These are phyloP conservation scores for Syngnathus typhle DNA, from an alignment of 2,113 vertebrate species.

Conservation along the genomic window DNA sequence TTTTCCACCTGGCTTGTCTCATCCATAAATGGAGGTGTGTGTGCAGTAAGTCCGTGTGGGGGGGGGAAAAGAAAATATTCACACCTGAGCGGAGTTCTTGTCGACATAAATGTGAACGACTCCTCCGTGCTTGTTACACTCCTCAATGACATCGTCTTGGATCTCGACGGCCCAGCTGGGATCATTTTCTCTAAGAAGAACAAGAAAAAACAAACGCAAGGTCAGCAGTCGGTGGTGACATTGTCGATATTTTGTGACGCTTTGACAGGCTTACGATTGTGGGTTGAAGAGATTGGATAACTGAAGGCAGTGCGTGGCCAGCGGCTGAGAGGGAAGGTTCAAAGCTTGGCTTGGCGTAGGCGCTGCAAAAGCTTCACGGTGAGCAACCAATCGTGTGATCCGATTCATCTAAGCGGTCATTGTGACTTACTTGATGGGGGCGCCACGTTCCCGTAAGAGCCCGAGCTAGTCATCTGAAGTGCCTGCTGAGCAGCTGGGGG, in stretches of 20 bases:
- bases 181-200: slow-evolving; percentile 82
- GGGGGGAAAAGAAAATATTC: not conserved
- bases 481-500: slow-evolving; percentile 95
- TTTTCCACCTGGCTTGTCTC: no score
- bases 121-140: slow-evolving; percentile 98
- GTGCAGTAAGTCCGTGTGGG: no score
- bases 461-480: slow-evolving; percentile 91
- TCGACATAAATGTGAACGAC: slow-evolving; percentile 97
- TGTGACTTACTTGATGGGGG: slow-evolving; percentile 41
- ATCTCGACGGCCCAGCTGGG: slow-evolving; percentile 93
- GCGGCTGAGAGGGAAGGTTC: slow-evolving; percentile 83
- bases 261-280: slow-evolving; percentile 75
- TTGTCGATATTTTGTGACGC: not conserved
- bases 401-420: not conserved
- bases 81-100: slow-evolving; percentile 94
- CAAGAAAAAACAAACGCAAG: not conserved
- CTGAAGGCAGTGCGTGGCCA: slow-evolving; percentile 97
- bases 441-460: slow-evolving; percentile 87
- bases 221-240: not conserved
- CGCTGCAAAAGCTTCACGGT: slow-evolving; percentile 39
- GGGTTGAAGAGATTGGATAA: slow-evolving; percentile 99
- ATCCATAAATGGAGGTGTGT: no score
- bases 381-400: not conserved
- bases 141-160: slow-evolving; percentile 96
- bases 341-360: slow-evolving; percentile 65